Percentiles rank a stretch among this genome's conserved stretches.
Conservation (phyloP, 2,113 vertebrate species). For the Hymenochirus boettgeri region DNA sequence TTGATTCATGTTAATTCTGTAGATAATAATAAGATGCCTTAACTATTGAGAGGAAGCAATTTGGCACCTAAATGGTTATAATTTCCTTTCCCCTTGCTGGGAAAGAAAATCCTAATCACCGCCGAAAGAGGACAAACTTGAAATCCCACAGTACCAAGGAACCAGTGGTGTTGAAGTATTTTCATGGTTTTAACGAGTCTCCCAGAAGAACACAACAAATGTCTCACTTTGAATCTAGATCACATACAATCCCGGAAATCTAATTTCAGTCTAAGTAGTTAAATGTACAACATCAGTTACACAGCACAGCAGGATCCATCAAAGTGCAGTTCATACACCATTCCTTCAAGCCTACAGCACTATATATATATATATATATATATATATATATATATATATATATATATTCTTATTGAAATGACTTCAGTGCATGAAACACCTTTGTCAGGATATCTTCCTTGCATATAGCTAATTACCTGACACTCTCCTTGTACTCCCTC, state of each 20-base stretch:
- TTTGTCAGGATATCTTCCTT: conserved; percentile 23
- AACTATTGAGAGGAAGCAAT: not conserved
- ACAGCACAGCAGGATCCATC: conserved; percentile 34
- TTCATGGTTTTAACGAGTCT: conserved; percentile 21
- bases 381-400: not conserved
- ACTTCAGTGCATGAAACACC: conserved; percentile 14
- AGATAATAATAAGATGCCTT: not conserved
- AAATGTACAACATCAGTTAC: conserved; percentile 39
- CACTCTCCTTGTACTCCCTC: conserved; percentile 18
- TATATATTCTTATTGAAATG: not conserved
- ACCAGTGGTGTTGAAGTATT: not conserved
- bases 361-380: not conserved
- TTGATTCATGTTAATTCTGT: no score
- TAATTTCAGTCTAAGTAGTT: conserved; percentile 39
- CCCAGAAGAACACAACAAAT: conserved; percentile 31
- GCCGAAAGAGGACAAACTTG: conserved; percentile 22
- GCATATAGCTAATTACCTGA: conserved; percentile 27
- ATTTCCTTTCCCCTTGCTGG: not conserved
- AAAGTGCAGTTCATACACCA: conserved; percentile 25
- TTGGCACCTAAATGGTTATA: not conserved
- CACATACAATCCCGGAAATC: conserved; percentile 34
- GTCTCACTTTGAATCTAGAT: conserved; percentile 43
- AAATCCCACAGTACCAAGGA: conserved; percentile 11
- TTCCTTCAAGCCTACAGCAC: not conserved
- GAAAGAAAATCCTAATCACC: conserved; percentile 24